Evolutionary conservation across 2,113 vertebrate genomes (phyloP), one percentile per base, ranked within the genome.

Genomic region (Amazona vittata): DNA sequence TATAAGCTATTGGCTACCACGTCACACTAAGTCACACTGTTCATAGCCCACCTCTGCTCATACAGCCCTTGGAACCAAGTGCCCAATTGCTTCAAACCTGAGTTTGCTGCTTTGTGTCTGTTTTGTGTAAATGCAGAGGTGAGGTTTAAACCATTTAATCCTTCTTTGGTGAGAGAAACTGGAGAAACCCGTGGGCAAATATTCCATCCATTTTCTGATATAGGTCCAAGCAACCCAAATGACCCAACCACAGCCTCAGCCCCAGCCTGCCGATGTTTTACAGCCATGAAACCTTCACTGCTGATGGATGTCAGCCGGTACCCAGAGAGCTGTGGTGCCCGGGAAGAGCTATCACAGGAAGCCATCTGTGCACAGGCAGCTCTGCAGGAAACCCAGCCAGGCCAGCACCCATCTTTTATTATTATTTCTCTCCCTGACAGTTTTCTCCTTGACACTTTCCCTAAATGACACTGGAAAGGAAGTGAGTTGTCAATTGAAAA

Each of bases 321-420:
- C 78, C 76, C 83, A 14, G 80, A 52, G 6, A 53, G 88, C 64
- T 86, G 47, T 8, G 84, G 85, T 95, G 97, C 90, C 93, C 75
- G 14, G 91, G 85, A 97, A 95, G 94, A 98, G 93, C 98, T 99
- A 99, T 99, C 98, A 28, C 94, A 97, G 98, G 97, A 97, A 98
- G 97, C 98, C 99, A 99, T 99, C 98, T 99, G 99, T 97, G 98
- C 97, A 70, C 86, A 43, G 90, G 97, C 90, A 49, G 90, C 96
- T 90, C 95, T 90, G 93, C 96, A 98, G 98, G 98, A 99, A 99
- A 97, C 97, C 94, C 97, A 90, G 91, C 94, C 87, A 92, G 86
- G 76, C 70, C 94, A 95, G 94, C 91, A 80, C 55, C 91, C 86
- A 89, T 43, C 77, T 73, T 3, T 88, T 12, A 75, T 70, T n/a